Base-by-base conservation (phyloP, 2,113 vertebrate genomes). In the Acrocephalus kingi region DNA sequence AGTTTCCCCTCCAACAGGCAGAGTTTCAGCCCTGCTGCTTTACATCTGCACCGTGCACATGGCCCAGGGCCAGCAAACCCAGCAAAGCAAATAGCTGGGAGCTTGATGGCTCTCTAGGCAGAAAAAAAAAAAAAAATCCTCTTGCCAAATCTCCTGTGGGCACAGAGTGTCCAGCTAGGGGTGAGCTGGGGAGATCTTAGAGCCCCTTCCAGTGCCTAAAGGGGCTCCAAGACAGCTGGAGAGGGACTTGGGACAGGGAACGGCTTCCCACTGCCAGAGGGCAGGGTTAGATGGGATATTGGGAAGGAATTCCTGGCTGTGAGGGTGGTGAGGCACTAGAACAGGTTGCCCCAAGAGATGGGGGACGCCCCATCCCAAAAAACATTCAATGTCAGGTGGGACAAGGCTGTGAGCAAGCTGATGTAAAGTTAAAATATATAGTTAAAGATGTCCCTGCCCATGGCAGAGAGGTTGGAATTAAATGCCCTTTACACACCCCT, bases 391-490 rank as follows among this genome's bases (percentile, higher is more conserved):
- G 35, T 2, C 73, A 62, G 41, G 62, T 2, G 75, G 39, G 31
- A 59, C 0, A 1, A 4, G 25, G 49, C 49, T 63, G 3, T 37
- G 35, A 80, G 14, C 10, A 71, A 28, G 10, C 15, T 69, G 45
- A 2, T 11, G 2, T 3, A 0, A 0, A 0, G 13, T 8, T 31
- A 46, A 49, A 3, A 3, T 9, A 19, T 0, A 0, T 0, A 0
- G 18, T 8, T 39, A 7, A 62, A 61, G 51, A 25, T n/a, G 28
- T 55, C 20, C 16, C 55, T 62, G 35, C 22, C 27, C 12, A 4
- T 7, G 16, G 55, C 35, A 81, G 16, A 2, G 7, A 15, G 6
- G 6, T 10, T 64, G 67, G 62, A 55, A 61, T 39, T 20, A 15
- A 35, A n/a, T 7, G 35, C 1, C 12, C 19, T 66, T 68, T 37